A percentile compares a stretch with the other conserved stretches of the same genome.
Conservation (phyloP, 1,140 invertebrate species). For the Charaxes varanes region DNA sequence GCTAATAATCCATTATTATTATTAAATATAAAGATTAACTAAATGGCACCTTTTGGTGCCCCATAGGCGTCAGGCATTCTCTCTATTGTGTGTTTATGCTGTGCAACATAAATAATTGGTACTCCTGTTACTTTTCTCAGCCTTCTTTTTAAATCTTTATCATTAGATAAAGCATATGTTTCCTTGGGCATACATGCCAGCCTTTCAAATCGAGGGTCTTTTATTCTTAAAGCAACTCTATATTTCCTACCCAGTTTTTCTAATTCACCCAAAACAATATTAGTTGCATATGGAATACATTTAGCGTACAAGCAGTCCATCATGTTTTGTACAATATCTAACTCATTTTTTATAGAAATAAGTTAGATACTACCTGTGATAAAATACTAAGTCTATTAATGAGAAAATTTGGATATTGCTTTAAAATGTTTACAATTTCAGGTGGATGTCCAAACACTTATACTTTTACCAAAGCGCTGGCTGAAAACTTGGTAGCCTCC, state of each 20-base stretch:
- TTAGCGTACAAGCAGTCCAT: constrained; percentile 99
- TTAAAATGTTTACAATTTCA: no score
- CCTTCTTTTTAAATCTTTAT: constrained; percentile 96
- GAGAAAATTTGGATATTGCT: no score
- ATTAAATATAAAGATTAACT: constrained; percentile 12
- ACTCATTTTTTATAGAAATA: constrained; percentile 98
- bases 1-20: not conserved
- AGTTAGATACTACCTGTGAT: no score
- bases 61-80: constrained; percentile 99
- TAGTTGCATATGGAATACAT: constrained; percentile 98
- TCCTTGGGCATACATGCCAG: constrained; percentile 97
- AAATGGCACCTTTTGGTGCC: constrained; percentile 80
- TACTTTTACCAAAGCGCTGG: no score
- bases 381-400: no score
- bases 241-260: constrained; percentile 98
- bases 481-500: no score
- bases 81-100: constrained; percentile 96
- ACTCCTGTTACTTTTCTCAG: constrained; percentile 99
- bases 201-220: constrained; percentile 95
- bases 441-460: no score
- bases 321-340: constrained; percentile 97
- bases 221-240: constrained; percentile 94
- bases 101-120: constrained; percentile 97
- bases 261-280: constrained; percentile 98
- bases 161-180: constrained; percentile 99